These are phyloP conservation scores for Notiomystis cincta DNA, from an alignment of 2,113 vertebrate genomes.

Conservation along the genomic window DNA sequence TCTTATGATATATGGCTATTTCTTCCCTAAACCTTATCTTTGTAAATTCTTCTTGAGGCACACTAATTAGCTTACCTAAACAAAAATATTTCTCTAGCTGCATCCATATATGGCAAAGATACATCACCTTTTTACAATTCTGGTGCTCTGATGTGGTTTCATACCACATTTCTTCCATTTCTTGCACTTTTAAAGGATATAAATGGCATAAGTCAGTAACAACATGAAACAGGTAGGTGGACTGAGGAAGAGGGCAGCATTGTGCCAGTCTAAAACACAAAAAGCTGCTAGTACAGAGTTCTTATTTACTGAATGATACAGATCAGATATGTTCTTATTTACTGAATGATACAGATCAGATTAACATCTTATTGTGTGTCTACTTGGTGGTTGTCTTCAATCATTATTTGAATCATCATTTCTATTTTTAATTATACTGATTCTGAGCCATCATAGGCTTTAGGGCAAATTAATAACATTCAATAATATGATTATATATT, in stretches of 20 bases:
- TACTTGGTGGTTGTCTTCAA: background rate
- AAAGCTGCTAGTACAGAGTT: rapidly evolving
- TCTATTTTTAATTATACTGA: background rate
- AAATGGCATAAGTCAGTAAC: background rate
- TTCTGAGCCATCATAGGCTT: background rate
- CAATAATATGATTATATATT: background rate
- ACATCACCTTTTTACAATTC: background rate
- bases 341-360: background rate
- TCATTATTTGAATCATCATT: background rate
- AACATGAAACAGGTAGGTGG: background rate
- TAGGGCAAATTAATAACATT: background rate
- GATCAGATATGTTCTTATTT: background rate
- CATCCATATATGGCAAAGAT: background rate
- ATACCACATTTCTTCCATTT: background rate
- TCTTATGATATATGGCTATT: background rate
- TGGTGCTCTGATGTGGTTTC: background rate
- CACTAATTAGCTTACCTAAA: background rate
- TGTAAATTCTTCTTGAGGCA: background rate
- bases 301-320: background rate
- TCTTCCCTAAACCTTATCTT: background rate
- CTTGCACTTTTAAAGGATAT: background rate
- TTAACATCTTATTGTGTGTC: background rate
- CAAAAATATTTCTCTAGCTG: background rate
- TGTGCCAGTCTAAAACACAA: background rate
- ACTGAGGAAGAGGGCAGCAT: background rate